Base-by-base conservation (phyloP, 1,140 invertebrate species). In the Aphaenogaster ashmeadi region DNA sequence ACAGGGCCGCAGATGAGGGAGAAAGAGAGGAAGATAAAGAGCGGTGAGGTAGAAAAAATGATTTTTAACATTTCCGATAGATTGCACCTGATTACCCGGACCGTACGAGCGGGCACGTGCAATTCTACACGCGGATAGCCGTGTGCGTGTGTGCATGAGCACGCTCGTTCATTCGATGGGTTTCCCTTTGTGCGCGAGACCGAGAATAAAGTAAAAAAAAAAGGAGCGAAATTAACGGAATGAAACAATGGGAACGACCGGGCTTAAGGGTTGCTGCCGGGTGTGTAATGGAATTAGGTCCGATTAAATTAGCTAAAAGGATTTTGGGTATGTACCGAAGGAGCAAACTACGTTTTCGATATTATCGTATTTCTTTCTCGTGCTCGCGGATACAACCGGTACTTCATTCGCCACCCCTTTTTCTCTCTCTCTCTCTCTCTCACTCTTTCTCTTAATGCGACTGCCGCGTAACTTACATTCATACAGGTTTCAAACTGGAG, bases 291-390 rank as follows among this genome's bases (percentile, higher is more conserved):
- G 75, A 90, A 91, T 91, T 91, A 91, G 87, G 38, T 84, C 54
- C 89, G 87, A 91, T 91, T 90, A 91, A 91, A 91, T 91, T 91
- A 91, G 85, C 89, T 91, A 91, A 91, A 89, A 91, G 90, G 89
- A 91, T 91, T 89, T 89, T 81, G 58, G 84, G 44, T 67, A 78
- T 78, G 62, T 64, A 69, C 71, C 71, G 67, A 86, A 64, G 83
- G 47, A 89, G 74, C 74, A 83, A 64, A 79, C 44, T 66, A 66
- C 74, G 50, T 80, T 88, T 84, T 83, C 89, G 41, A 90, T 90
- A 71, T 91, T 90, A 80, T 79, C 80, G 80, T 84, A 84, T 84
- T 84, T 84, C 67, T 83, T 74, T 62, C 80, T 75, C 54, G 7
- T 74, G n/a, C 58, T n/a, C 27, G 47, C 38, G 74, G 33, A 80